phyloP scores from a whole-genome alignment of 2,113 vertebrate species.

The Bufo bufo region DNA sequence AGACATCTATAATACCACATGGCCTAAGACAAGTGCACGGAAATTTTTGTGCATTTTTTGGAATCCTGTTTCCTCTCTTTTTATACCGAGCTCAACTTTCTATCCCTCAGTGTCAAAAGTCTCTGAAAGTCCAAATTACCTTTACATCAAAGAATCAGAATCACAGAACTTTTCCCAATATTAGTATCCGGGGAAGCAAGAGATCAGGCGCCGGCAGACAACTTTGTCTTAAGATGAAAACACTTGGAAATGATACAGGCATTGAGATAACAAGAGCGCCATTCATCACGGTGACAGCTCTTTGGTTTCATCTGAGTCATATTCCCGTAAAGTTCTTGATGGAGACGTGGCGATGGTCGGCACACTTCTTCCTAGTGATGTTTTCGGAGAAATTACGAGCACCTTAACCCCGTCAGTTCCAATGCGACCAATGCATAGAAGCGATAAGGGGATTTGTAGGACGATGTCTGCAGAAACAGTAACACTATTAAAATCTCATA shows the following conservation, averaged over 20 bases:
- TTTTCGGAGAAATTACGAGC: slow-evolving; percentile 56
- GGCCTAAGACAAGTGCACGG: too few relatives aligned
- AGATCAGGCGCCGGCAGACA: not conserved
- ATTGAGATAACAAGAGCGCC: not conserved
- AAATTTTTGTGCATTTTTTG: too few relatives aligned
- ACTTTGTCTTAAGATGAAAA: slow-evolving; percentile 23
- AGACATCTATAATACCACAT: too few relatives aligned
- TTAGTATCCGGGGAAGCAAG: not conserved
- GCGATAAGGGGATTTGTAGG: slow-evolving; percentile 61
- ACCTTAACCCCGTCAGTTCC: slow-evolving; percentile 22
- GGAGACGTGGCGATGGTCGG: slow-evolving; percentile 56
- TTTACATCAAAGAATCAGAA: not conserved
- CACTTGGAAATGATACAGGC: slow-evolving; percentile 14
- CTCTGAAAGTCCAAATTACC: not conserved
- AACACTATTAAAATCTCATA: slow-evolving; percentile 34
- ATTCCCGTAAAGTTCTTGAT: slow-evolving; percentile 64
- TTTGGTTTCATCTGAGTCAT: slow-evolving; percentile 63
- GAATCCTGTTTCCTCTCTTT: too few relatives aligned
- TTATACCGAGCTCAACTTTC: too few relatives aligned
- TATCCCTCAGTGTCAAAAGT: not conserved
- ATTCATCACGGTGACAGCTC: slow-evolving; percentile 42
- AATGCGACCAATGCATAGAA: slow-evolving; percentile 61
- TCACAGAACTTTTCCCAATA: too few relatives aligned
- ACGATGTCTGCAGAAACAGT: slow-evolving; percentile 57
- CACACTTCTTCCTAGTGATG: slow-evolving; percentile 65